Evolutionary conservation across 2,113 vertebrate species (phyloP).

Genomic region (Scartelaos histophorus): DNA sequence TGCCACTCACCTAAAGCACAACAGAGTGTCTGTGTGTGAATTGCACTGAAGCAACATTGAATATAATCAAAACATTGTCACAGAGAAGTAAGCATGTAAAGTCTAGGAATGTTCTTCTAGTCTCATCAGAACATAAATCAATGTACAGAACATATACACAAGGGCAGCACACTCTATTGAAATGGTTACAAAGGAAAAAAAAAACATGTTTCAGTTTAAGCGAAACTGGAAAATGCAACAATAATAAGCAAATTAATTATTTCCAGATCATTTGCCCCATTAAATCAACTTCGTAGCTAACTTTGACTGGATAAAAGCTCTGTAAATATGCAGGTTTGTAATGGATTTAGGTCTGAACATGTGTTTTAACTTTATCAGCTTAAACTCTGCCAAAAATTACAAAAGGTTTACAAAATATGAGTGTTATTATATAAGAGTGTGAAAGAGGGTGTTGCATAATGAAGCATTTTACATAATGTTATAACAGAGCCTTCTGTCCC

Average conservation of each 20-base stretch:
- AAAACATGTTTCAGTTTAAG: no score
- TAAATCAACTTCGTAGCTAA: not conserved
- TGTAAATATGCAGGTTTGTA: not conserved
- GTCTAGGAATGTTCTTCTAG: not conserved
- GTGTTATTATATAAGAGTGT: not conserved
- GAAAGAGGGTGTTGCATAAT: not conserved
- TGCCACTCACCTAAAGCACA: no score
- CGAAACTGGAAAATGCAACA: no score
- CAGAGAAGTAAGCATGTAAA: no score
- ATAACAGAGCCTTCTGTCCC: not conserved
- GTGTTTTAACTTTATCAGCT: not conserved
- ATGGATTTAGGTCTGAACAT: not conserved
- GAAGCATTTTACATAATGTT: not conserved
- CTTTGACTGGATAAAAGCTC: not conserved
- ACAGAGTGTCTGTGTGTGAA: no score
- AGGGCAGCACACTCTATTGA: no score
- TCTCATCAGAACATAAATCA: not conserved
- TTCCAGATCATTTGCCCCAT: not conserved
- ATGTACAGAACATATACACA: not conserved
- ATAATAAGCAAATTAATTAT: not conserved
- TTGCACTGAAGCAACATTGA: no score
- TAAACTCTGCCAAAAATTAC: not conserved
- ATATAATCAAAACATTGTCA: no score
- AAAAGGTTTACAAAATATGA: slow-evolving; percentile 2
- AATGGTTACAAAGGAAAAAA: no score